Conservation (phyloP, 2,113 vertebrate species). For the Grantiella picta region DNA sequence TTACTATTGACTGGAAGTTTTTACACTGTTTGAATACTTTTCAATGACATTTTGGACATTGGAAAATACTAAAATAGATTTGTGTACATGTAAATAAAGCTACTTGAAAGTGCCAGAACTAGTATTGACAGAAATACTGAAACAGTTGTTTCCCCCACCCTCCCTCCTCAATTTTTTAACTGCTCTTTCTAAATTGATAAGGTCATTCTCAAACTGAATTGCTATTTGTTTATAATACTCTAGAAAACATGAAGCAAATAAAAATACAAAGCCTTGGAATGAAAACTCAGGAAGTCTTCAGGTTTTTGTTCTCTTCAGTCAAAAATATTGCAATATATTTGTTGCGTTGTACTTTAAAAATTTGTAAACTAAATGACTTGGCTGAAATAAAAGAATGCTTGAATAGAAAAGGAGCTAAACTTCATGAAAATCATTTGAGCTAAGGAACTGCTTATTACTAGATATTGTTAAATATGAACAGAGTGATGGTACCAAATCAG, state of each 20-base stretch:
- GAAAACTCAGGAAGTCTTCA: neutral
- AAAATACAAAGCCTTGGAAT: neutral
- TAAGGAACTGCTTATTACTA: neutral
- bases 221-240: neutral
- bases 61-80: neutral
- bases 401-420: neutral
- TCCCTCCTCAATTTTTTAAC: fast-evolving
- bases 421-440: neutral
- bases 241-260: neutral
- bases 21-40: neutral
- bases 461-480: neutral
- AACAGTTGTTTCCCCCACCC: neutral
- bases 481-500: neutral
- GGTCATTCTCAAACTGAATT: neutral
- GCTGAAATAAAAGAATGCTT: neutral
- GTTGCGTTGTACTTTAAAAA: neutral
- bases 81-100: neutral
- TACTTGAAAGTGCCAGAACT: neutral
- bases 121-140: neutral
- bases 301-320: neutral
- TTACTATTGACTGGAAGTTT: neutral
- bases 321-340: neutral
- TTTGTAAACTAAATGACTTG: neutral
- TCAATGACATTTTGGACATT: neutral
- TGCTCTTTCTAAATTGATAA: neutral